phyloP scores from a whole-genome alignment of 2,113 vertebrate species.

The Phalacrocorax aristotelis region DNA sequence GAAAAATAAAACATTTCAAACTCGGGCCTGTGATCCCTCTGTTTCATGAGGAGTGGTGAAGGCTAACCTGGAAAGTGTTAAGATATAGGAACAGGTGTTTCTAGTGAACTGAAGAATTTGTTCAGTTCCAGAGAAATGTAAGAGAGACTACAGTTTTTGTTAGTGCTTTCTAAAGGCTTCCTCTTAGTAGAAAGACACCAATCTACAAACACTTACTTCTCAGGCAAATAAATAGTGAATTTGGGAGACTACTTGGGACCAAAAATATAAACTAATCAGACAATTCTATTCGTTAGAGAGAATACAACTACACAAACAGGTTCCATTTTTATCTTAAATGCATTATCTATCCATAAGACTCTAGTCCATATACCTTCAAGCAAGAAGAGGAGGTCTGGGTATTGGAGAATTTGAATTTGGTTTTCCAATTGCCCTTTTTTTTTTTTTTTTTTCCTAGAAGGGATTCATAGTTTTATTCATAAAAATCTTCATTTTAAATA shows the following conservation, averaged over 20 bases:
- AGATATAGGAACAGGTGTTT: background rate
- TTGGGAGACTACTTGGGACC: background rate
- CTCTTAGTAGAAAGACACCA: background rate
- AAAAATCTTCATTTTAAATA: background rate
- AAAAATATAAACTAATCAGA: background rate
- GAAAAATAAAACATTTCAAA: background rate
- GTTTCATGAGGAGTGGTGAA: background rate
- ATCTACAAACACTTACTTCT: background rate
- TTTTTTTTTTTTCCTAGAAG: background rate
- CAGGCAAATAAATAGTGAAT: background rate
- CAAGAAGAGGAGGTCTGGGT: background rate
- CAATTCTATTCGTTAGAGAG: background rate
- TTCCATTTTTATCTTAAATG: background rate
- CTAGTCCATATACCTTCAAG: background rate
- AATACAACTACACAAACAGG: background rate
- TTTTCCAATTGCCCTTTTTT: background rate
- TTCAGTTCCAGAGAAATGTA: background rate
- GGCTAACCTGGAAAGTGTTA: background rate
- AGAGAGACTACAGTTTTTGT: background rate
- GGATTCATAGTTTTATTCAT: background rate
- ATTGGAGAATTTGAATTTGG: background rate
- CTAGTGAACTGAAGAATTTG: background rate
- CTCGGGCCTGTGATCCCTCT: background rate
- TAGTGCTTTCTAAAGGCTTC: background rate
- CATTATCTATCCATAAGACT: background rate